Evolutionary conservation across 2,888 invertebrate genomes (phyloP), one percentile per base, ranked within the genome.

Genomic region (Autographa pulchrina): DNA sequence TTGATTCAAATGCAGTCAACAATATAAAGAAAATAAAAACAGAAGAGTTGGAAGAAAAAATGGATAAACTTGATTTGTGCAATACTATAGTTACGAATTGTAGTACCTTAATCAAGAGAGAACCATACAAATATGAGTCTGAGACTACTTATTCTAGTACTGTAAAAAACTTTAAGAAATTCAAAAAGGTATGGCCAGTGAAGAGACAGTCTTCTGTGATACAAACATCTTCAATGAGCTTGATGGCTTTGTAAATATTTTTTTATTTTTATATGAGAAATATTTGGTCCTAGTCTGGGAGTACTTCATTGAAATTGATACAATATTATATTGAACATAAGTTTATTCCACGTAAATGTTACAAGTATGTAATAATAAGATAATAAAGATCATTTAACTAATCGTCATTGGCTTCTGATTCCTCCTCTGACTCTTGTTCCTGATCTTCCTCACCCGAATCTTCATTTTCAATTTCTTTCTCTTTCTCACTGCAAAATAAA

Each of bases 121-220:
- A 94, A 78, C 87, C 91, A 2, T 65, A 90, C 62, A 78, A 86
- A 71, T 80, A 88, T 70, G 86, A 86, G 59, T 85, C 82, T 66
- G 76, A 74, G 68, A 80, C 85, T 68, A 72, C 63, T 65, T 77
- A 78, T 43, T 86, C 80, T 64, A 72, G 70, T 67, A 80, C 82
- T 69, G 71, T 88, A 0, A 92, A 88, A 70, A 95, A 96, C 83
- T 96, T 95, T 81, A 96, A 96, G 74, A 96, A 91, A 75, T 95
- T 96, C 73, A 94, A 94, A 84, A 96, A 96, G 77, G 92, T 95
- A 20, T 95, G 95, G 95, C 96, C 95, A 72, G 59, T 94, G 9
- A 94, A 91, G 83, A 92, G 89, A 88, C 92, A 93, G 75, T 84
- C 91, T 16, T 91, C 89, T 75, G 73, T 91, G 52, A 88, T 91